Evolutionary conservation across 2,888 invertebrate genomes (phyloP).

Genomic region (Zele albiditarsus): DNA sequence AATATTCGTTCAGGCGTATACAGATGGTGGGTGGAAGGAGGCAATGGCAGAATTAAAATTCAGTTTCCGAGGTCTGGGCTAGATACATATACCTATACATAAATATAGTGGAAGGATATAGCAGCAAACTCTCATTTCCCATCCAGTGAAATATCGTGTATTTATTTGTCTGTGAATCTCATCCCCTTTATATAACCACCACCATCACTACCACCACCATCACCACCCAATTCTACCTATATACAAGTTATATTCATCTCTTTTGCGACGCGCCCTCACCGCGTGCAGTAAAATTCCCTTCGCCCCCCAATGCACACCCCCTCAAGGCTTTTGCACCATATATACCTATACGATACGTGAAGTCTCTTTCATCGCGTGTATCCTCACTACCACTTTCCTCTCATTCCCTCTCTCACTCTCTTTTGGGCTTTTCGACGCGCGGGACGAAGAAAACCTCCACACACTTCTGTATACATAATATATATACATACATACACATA

Average conservation of each 20-base stretch:
- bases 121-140: conserved; percentile 69
- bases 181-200: not conserved
- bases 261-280: conserved; percentile 59
- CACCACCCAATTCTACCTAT: conserved; percentile 57
- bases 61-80: conserved; percentile 59
- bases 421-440: not conserved
- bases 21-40: conserved; percentile 12
- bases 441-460: not conserved
- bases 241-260: conserved; percentile 33
- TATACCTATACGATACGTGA: conserved; percentile 25
- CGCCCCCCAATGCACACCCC: conserved; percentile 36
- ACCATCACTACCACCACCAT: not conserved
- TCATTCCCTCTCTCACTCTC: conserved; percentile 26
- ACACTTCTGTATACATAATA: not conserved
- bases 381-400: conserved; percentile 39
- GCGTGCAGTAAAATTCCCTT: conserved; percentile 37
- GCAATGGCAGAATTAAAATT: conserved; percentile 66
- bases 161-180: conserved; percentile 71
- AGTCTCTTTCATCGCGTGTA: conserved; percentile 49
- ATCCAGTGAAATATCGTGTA: conserved; percentile 71
- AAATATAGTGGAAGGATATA: conserved; percentile 55
- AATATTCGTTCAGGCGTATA: conserved; percentile 1
- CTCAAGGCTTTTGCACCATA: conserved; percentile 43
- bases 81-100: conserved; percentile 59
- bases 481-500: not conserved